Base-by-base conservation (phyloP, 2,113 vertebrate species). In the Daboia siamensis region DNA sequence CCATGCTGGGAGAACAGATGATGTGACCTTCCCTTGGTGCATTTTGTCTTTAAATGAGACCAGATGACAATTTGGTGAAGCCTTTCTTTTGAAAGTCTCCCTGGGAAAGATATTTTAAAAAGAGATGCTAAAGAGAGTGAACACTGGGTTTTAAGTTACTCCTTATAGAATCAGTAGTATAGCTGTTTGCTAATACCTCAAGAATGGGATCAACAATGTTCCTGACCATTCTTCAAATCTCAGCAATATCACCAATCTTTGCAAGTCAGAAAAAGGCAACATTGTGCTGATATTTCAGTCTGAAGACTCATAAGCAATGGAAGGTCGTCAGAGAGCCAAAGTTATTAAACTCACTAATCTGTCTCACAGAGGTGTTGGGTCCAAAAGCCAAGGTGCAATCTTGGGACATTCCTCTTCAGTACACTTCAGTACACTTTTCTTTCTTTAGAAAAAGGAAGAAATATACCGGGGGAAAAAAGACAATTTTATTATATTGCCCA, bases 1-100 rank as follows among this genome's bases (percentile, higher is more conserved):
- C 51, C 61, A 89, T 57, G 74, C 54, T 92, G 91, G 39, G 74
- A 92, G 23, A 89, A 86, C n/a, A 92, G 74, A 92, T 92, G 59
- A 88, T 11, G 23, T 84, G 46, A 90, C 69, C 88, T 90, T 90
- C 69, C 84, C 61, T 21, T 85, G 26, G 55, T 90, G 46, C 46
- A 44, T 90, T 90, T 86, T 51, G 44, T 61, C 46, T 54, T 92
- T 90, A 92, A 92, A 90, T 44, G n/a, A 90, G 74, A 92, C 55
- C 80, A 90, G 74, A 90, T 90, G 92, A 90, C 85, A 86, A 54
- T 86, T 26, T 5, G 44, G 46, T 56, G 13, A 86, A 74, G 51
- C 48, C 88, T 61, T 86, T 64, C 74, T 86, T 90, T 90, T 33
- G 46, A 20, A 90, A 86, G 86, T 61, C 54, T 90, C 74, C 46